A percentile compares a stretch with the other conserved stretches of the same genome.
Evolutionary conservation across 2,797 vertebrate genomes (phyloP).

Genomic region (Anguilla marmorata): DNA sequence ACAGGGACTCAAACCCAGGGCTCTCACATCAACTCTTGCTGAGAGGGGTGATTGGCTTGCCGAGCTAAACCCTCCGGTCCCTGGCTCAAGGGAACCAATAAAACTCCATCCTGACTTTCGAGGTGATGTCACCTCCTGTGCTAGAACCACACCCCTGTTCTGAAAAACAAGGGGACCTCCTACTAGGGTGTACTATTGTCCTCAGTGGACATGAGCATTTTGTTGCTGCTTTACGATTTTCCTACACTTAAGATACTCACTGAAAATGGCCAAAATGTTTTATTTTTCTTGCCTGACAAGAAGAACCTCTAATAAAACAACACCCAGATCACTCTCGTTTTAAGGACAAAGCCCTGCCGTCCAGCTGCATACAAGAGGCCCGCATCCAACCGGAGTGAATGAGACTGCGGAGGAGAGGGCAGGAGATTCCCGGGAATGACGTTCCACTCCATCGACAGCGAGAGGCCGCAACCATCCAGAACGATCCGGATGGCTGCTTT

Average conservation of each 20-base stretch:
- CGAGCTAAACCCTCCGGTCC: not conserved
- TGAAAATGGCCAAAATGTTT: not conserved
- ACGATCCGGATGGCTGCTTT: not conserved
- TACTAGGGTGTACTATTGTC: not conserved
- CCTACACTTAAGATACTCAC: not conserved
- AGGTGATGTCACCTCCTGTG: not conserved
- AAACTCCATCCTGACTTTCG: not conserved
- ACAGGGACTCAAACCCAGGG: not conserved
- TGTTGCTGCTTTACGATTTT: not conserved
- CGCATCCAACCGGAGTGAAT: not conserved
- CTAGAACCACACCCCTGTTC: not conserved
- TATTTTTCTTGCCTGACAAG: not conserved
- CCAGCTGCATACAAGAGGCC: not conserved
- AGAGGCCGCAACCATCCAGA: not conserved
- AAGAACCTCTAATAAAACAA: not conserved
- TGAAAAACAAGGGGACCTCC: not conserved
- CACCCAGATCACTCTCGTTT: not conserved
- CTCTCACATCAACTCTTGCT: not conserved
- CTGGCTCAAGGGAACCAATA: not conserved
- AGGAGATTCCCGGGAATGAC: not conserved
- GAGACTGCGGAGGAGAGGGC: not conserved
- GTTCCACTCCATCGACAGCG: not conserved
- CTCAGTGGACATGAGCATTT: not conserved
- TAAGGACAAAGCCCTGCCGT: not conserved
- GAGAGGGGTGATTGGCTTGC: not conserved